Conservation (phyloP, 1,140 invertebrate genomes). For the Zaprionus inermis region DNA sequence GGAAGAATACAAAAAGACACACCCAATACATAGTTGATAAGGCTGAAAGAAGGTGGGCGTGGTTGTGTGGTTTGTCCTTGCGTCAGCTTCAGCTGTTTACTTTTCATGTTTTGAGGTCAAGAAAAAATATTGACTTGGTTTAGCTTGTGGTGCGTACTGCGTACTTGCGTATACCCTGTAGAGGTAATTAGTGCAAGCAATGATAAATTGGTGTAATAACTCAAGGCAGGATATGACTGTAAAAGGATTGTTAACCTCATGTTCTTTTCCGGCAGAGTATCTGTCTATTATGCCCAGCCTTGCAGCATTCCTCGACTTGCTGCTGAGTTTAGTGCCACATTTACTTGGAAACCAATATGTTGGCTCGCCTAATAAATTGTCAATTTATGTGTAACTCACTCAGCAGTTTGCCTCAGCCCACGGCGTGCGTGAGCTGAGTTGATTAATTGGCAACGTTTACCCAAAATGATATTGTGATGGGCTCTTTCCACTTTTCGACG, state of each 20-base stretch:
- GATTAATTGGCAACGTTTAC: slow-evolving; percentile 64
- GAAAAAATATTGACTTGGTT: slow-evolving; percentile 42
- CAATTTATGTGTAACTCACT: slow-evolving; percentile 67
- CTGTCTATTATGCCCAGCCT: background rate
- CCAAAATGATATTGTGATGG: slow-evolving; percentile 16
- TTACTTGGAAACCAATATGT: slow-evolving; percentile 54
- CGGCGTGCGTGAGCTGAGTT: slow-evolving; percentile 34
- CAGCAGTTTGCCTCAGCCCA: slow-evolving; percentile 48
- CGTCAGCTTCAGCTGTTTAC: slow-evolving; percentile 13
- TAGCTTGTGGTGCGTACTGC: slow-evolving; percentile 28
- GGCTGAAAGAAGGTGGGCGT: background rate
- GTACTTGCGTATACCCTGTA: slow-evolving; percentile 33
- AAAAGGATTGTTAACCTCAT: background rate
- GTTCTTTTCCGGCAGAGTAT: slow-evolving; percentile 3
- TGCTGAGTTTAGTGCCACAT: slow-evolving; percentile 35
- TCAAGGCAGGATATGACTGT: background rate
- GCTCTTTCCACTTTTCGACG: background rate
- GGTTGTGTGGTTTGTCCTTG: slow-evolving; percentile 6
- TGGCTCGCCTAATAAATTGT: slow-evolving; percentile 56
- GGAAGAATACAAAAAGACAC: slow-evolving; percentile 17
- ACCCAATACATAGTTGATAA: slow-evolving; percentile 25
- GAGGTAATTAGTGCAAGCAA: background rate
- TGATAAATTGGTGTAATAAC: background rate
- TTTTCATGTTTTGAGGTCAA: slow-evolving; percentile 36
- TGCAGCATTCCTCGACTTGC: slow-evolving; percentile 16